A percentile compares a stretch with the other conserved stretches of the same genome.
Evolutionary conservation across 1,140 invertebrate species (phyloP).

Genomic region (Asobara japonica): DNA sequence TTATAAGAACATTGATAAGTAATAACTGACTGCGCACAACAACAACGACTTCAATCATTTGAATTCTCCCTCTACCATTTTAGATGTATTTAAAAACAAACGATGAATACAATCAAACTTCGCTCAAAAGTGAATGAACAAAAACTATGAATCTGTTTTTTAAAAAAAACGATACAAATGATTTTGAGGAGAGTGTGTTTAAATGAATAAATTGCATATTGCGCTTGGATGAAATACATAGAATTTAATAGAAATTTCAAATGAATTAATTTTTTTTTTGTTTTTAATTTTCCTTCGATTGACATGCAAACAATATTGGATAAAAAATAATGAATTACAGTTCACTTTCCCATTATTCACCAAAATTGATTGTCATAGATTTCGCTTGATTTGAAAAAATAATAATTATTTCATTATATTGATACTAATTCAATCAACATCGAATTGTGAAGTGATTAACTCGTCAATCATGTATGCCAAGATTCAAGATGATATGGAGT

Average conservation of each 20-base stretch:
- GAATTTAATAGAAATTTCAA: not conserved
- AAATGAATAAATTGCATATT: not conserved
- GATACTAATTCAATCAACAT: conserved; percentile 27
- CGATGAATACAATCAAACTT: conserved; percentile 55
- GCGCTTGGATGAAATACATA: not conserved
- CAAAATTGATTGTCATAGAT: too few relatives aligned
- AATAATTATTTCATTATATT: not conserved
- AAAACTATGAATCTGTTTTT: conserved; percentile 35
- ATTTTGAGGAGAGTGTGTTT: conserved; percentile 27
- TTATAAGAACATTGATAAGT: conserved; percentile 51
- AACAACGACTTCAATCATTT: conserved; percentile 56
- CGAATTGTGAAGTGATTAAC: conserved; percentile 5
- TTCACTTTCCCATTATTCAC: too few relatives aligned
- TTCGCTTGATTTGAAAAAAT: too few relatives aligned
- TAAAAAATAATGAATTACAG: not conserved
- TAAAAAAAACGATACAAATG: conserved; percentile 49
- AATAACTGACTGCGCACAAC: conserved; percentile 59
- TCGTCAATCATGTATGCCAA: conserved; percentile 10
- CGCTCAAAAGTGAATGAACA: conserved; percentile 48
- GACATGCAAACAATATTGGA: not conserved
- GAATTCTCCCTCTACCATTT: conserved; percentile 49
- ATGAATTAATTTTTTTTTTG: not conserved
- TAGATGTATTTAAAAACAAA: conserved; percentile 45
- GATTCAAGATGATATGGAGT: not conserved
- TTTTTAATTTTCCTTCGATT: not conserved